Base-by-base conservation (phyloP, 2,888 invertebrate genomes). In the Pseudococcus longispinus region DNA sequence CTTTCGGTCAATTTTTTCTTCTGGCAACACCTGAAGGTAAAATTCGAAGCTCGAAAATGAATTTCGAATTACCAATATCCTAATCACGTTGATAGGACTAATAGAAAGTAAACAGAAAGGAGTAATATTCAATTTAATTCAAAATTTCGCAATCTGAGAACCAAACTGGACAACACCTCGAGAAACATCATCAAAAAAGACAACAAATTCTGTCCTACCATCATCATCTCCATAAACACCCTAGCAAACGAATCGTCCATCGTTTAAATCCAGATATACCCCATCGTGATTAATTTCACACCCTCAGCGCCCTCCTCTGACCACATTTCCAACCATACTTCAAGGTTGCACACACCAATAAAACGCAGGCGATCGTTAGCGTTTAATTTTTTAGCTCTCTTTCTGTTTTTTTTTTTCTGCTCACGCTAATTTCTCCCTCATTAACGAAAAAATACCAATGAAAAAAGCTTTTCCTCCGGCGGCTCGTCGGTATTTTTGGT, bases 291-390 rank as follows among this genome's bases (percentile, higher is more conserved):
- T 51, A n/a, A 51, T 51, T 51, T n/a, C n/a, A n/a, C n/a, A n/a
- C n/a, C n/a, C n/a, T n/a, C n/a, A n/a, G n/a, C 4, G 2, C 51
- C 51, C 51, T 15, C 44, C 44, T 8, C 15, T 11, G 37, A 46
- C 44, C 13, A 1, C n/a, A n/a, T 51, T 5, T 1, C 51, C n/a
- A n/a, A n/a, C n/a, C 18, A 2, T n/a, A 15, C 51, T 18, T 51
- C 51, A 51, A 51, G 51, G 51, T 51, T 51, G n/a, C 9, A 37
- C 51, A 23, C 65, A 26, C 65, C 65, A 65, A 65, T 65, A 65
- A 65, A 65, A 65, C 65, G 65, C 65, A 65, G 65, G 15, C 65
- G 65, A 65, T 65, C 65, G 65, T 65, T 65, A 65, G 65, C 65
- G 15, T 65, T 65, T 65, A 65, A 65, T 65, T 65, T 26, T 65